These are phyloP conservation scores for Halcyon senegalensis DNA, from an alignment of 2,113 vertebrate genomes.

Conservation along the genomic window DNA sequence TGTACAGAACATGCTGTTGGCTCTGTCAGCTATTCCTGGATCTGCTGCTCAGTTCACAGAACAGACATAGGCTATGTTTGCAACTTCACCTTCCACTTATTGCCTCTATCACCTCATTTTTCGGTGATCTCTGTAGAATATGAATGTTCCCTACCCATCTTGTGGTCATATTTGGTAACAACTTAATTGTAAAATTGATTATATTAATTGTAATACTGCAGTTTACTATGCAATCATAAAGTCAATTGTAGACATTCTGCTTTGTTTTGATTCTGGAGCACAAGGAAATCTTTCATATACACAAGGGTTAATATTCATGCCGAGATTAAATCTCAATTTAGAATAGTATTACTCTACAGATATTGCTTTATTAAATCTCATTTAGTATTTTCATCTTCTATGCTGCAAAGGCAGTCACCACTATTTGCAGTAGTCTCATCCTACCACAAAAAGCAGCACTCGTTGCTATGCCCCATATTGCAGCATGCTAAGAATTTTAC, in stretches of 20 bases:
- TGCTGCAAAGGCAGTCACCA: neutral
- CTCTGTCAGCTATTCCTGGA: neutral
- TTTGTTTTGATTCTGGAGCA: neutral
- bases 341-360: neutral
- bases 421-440: neutral
- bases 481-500: neutral
- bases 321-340: neutral
- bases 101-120: neutral
- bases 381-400: neutral
- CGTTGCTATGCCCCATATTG: neutral
- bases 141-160: neutral
- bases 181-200: neutral
- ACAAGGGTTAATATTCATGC: neutral
- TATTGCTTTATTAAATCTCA: neutral
- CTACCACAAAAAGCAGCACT: neutral
- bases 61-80: neutral
- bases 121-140: neutral
- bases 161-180: neutral
- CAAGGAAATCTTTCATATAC: neutral
- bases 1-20: fast-evolving
- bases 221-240: neutral
- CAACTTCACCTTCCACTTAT: neutral
- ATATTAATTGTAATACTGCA: neutral
- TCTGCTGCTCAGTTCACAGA: neutral
- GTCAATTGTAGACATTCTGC: neutral